Evolutionary conservation across 2,113 vertebrate species (phyloP).

Genomic region (Telmatochromis bifrenatus): DNA sequence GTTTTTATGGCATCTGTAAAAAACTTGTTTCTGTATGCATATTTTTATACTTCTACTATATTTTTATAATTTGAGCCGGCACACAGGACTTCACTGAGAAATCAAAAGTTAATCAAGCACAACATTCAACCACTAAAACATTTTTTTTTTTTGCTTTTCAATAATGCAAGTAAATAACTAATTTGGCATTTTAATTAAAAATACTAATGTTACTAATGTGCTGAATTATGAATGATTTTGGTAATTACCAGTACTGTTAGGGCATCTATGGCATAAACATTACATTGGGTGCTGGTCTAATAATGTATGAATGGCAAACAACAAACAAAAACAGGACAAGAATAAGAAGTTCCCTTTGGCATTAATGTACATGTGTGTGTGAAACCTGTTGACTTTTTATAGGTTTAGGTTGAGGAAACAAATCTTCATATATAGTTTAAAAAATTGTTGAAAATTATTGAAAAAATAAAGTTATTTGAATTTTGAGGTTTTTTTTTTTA

Average conservation of each 20-base stretch:
- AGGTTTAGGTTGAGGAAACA: background rate
- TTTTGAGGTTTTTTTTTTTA: rapidly evolving
- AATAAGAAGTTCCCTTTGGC: background rate
- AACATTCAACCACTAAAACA: background rate
- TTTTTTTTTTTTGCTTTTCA: background rate
- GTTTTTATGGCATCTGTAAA: background rate
- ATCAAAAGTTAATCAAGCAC: background rate
- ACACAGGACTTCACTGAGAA: background rate
- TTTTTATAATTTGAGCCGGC: background rate
- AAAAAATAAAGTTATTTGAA: background rate
- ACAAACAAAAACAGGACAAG: background rate
- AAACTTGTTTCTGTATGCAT: background rate
- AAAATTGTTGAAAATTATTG: background rate
- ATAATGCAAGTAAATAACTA: background rate
- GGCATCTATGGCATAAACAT: background rate
- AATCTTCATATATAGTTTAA: background rate
- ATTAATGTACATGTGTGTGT: background rate
- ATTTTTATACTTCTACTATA: background rate
- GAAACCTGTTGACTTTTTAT: background rate
- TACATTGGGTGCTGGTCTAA: background rate
- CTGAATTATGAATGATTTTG: background rate
- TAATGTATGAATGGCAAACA: background rate
- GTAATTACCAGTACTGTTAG: background rate
- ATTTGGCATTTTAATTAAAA: background rate
- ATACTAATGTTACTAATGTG: background rate